These are phyloP conservation scores for Ephestia elutella DNA, from an alignment of 1,140 invertebrate species.

Conservation along the genomic window DNA sequence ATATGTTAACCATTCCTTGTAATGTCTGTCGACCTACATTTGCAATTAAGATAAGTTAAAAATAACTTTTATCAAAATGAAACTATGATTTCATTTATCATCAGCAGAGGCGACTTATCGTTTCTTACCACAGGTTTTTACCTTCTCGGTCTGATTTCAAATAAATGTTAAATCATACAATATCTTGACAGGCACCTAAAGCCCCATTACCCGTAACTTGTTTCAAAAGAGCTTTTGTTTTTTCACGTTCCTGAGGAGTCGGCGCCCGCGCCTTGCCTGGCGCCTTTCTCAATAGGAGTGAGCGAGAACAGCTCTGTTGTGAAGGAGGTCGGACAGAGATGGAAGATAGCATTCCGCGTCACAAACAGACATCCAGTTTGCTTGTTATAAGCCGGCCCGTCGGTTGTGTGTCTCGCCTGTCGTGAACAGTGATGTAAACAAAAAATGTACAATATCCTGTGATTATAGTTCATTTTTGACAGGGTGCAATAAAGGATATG, in stretches of 20 bases:
- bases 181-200: constrained; percentile 54
- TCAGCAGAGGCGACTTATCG: neutral
- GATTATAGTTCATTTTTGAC: constrained; percentile 37
- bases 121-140: neutral
- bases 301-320: constrained; percentile 23
- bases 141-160: constrained; percentile 17
- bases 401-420: constrained; percentile 44
- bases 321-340: constrained; percentile 37
- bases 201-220: constrained; percentile 59
- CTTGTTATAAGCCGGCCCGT: constrained; percentile 50
- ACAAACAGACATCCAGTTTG: constrained; percentile 59
- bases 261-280: constrained; percentile 62
- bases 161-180: constrained; percentile 40
- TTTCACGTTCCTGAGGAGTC: constrained; percentile 61
- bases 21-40: neutral
- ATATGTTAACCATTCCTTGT: too few relatives aligned
- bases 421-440: constrained; percentile 57
- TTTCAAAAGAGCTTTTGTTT: constrained; percentile 67
- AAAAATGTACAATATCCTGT: constrained; percentile 40
- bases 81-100: neutral
- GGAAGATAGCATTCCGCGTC: constrained; percentile 62
- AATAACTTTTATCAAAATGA: neutral
- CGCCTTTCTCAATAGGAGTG: constrained; percentile 59
- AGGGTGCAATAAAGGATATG: constrained; percentile 41
- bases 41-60: constrained; percentile 1